These are phyloP conservation scores for Tribolium castaneum DNA, from an alignment of 1,140 invertebrate species.

Conservation along the genomic window DNA sequence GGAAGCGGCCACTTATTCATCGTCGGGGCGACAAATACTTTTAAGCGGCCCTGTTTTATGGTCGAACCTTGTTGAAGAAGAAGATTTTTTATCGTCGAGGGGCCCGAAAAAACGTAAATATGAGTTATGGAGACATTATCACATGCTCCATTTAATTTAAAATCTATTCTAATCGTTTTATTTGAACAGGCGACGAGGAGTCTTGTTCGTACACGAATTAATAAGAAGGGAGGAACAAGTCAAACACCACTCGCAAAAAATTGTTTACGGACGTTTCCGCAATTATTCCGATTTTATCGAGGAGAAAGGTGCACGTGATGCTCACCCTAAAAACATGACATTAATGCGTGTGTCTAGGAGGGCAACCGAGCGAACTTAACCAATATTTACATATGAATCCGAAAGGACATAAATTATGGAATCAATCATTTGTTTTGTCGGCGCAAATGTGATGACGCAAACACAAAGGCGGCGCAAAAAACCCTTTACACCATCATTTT, in stretches of 20 bases:
- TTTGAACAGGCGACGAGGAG: conserved; percentile 37
- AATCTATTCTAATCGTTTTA: conserved; percentile 60
- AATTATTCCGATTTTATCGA: not conserved
- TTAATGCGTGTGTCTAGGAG: conserved; percentile 39
- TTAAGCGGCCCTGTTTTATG: conserved; percentile 43
- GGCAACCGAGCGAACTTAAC: conserved; percentile 46
- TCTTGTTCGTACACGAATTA: conserved; percentile 39
- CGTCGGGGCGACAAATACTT: conserved; percentile 35
- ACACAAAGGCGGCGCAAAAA: too few relatives aligned
- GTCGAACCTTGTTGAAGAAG: conserved; percentile 4
- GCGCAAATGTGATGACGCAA: conserved; percentile 17
- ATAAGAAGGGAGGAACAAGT: conserved; percentile 2
- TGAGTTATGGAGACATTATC: conserved; percentile 61
- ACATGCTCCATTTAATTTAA: conserved; percentile 62
- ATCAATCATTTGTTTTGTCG: conserved; percentile 50
- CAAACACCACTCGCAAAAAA: not conserved
- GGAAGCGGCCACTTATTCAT: conserved; percentile 49
- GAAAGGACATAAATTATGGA: conserved; percentile 46
- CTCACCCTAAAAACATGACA: conserved; percentile 46
- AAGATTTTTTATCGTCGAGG: conserved; percentile 37
- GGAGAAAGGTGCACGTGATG: conserved; percentile 17
- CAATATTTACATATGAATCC: conserved; percentile 50
- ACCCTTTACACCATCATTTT: too few relatives aligned
- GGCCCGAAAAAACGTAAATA: conserved; percentile 55
- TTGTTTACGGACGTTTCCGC: not conserved